phyloP scores from a whole-genome alignment of 2,797 vertebrate species.

The Telmatherina bonti region DNA sequence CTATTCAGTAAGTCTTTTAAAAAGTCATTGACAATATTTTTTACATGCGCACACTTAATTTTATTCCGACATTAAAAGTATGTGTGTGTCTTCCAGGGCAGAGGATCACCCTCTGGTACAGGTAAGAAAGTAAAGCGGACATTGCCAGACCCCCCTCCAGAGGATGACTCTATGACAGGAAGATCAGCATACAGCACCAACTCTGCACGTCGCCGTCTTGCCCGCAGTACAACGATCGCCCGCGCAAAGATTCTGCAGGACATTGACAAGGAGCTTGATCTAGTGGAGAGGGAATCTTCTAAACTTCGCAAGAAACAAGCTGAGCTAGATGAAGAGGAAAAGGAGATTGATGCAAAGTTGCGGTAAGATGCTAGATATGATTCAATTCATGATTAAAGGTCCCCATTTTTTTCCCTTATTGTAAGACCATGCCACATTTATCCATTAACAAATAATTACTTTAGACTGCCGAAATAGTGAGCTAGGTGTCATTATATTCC shows the following conservation, averaged over 20 bases:
- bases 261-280: conserved; percentile 97
- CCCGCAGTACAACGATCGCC: conserved; percentile 96
- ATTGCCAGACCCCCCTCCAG: conserved; percentile 95
- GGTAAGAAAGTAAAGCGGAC: conserved; percentile 99
- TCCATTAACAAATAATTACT: conserved; percentile 11
- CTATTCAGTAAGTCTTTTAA: conserved; percentile 90
- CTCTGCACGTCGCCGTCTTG: conserved; percentile 93
- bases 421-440: conserved; percentile 6
- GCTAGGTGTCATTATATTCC: conserved; percentile 34
- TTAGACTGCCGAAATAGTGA: background rate
- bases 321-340: conserved; percentile 98
- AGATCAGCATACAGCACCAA: conserved; percentile 89
- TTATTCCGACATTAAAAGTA: conserved; percentile 2
- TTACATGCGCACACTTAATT: background rate
- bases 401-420: conserved; percentile 3
- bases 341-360: conserved; percentile 98
- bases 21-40: background rate
- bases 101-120: conserved; percentile 87
- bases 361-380: conserved; percentile 65
- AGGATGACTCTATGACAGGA: conserved; percentile 87
- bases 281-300: conserved; percentile 98
- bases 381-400: background rate
- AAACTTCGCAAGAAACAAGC: conserved; percentile 99
- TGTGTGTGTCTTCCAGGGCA: conserved; percentile 83
- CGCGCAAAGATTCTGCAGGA: conserved; percentile 99